Base-by-base conservation (phyloP, 2,113 vertebrate genomes). In the Neofelis nebulosa region DNA sequence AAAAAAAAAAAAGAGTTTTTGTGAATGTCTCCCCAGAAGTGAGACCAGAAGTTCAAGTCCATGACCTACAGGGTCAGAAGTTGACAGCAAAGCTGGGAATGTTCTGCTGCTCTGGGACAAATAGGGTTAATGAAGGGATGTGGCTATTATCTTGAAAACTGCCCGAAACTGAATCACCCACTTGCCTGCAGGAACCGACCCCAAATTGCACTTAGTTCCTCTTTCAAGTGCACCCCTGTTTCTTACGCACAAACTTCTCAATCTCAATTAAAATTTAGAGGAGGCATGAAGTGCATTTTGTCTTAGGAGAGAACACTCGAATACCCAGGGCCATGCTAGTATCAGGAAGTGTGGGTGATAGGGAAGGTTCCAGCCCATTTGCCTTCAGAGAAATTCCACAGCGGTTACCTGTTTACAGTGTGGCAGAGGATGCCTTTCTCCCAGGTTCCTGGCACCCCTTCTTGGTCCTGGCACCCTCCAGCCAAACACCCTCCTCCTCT, bases 321-420 rank as follows among this genome's bases (percentile, higher is more conserved):
- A 29, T 27, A 55, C 23, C 18, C 15, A 1, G 31, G 16, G n/a
- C 7, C 36, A 0, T 3, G 18, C 19, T 76, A 23, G 33, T 1
- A 1, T 36, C 76, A 10, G 12, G 27, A 19, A 36, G 36, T 16
- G 25, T 66, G 29, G 33, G n/a, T 45, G 25, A 29, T 25, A 7
- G 16, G 7, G 78, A 36, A 19, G 52, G n/a, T n/a, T 82, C n/a
- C 0, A 18, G n/a, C 10, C 23, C 33, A 7, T n/a, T 76, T 12
- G n/a, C 23, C 48, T 36, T 55, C 45, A 25, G 19, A 90, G 85
- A 50, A 73, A 38, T 19, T 38, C 18, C 3, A 4, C 25, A 78
- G 29, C 1, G 19, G 41, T 73, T 50, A 50, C 3, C 61, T 11
- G 15, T 21, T 19, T 6, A 3, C 15, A 5, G 10, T 0, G 23